Base-by-base conservation (phyloP, 64 coral and sea anemone genomes). In the Porites lutea region DNA sequence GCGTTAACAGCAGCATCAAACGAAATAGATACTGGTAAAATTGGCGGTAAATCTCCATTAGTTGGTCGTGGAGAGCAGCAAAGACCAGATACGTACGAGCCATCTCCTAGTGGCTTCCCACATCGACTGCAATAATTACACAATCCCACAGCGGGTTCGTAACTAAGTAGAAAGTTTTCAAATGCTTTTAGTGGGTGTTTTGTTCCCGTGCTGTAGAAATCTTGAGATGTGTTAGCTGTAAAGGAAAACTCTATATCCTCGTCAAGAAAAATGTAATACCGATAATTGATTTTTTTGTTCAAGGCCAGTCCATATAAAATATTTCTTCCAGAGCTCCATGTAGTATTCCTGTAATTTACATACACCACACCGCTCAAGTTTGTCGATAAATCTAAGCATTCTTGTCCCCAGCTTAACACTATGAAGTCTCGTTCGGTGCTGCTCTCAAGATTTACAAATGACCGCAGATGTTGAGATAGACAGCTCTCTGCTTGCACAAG, bases 1-100 rank as follows among this genome's bases (percentile, higher is more conserved):
- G 95, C 95, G 47, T 97, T 97, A 21, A 97, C 75, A 22, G 91
- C 95, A 27, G 95, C 95, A 81, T 97, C 95, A 83, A 97, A 97
- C 16, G 82, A 20, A 12, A 97, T 97, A 46, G 92, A 94, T 16
- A 91, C 95, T 6, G 95, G 95, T 44, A 90, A 64, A 67, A 96
- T 63, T 53, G 88, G 82, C 50, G 91, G 95, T 54, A 96, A 62
- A 50, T 79, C 64, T 46, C 76, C 79, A 21, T 54, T 65, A 10
- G 45, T 49, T 0, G 91, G 88, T 58, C 91, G 74, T 49, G 95
- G 72, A 13, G 91, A 96, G 21, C 95, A 96, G 72, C 95, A 96
- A 19, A 87, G 65, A 4, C 74, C 59, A 3, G 80, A 54, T 7
- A 96, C 82, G 6, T 93, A 90, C 4, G 82, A 79, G 48, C 83